Evolutionary conservation across 2,797 vertebrate genomes (phyloP).

Genomic region (Iguana delicatissima): DNA sequence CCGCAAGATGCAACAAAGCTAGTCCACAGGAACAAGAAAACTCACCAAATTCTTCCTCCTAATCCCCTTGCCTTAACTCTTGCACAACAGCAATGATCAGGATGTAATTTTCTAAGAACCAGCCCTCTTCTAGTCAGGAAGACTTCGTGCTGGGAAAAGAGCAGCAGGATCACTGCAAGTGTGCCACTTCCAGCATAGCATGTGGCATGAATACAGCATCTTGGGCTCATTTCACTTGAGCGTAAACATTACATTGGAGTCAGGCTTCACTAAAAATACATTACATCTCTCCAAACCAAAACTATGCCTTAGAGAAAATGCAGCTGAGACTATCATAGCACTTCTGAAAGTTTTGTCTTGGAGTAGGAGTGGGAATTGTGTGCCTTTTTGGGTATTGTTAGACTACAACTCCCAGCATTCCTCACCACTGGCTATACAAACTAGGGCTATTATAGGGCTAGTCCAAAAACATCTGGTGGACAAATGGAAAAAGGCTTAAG

Average conservation of each 20-base stretch:
- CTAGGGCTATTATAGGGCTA: no score
- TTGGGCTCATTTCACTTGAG: no score
- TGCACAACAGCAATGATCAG: constrained; percentile 55
- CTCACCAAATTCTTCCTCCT: constrained; percentile 77
- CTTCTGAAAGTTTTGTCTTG: neutral
- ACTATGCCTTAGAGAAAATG: no score
- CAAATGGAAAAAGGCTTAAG: neutral
- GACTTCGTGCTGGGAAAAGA: neutral
- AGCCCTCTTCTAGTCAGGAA: neutral
- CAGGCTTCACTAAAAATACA: no score
- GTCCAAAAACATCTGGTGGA: neutral
- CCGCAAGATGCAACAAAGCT: constrained; percentile 76
- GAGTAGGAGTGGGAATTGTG: neutral
- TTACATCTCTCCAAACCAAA: no score
- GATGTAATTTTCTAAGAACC: constrained; percentile 47
- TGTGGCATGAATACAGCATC: no score
- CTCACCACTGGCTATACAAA: no score
- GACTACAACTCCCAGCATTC: no score
- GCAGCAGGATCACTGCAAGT: neutral
- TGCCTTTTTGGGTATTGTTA: no score
- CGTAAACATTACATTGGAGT: no score
- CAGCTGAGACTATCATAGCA: neutral
- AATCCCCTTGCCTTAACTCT: constrained; percentile 65
- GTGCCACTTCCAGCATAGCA: neutral
- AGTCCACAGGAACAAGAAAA: constrained; percentile 72